Conservation (phyloP, 2,113 vertebrate species). For the Cephalopterus ornatus region DNA sequence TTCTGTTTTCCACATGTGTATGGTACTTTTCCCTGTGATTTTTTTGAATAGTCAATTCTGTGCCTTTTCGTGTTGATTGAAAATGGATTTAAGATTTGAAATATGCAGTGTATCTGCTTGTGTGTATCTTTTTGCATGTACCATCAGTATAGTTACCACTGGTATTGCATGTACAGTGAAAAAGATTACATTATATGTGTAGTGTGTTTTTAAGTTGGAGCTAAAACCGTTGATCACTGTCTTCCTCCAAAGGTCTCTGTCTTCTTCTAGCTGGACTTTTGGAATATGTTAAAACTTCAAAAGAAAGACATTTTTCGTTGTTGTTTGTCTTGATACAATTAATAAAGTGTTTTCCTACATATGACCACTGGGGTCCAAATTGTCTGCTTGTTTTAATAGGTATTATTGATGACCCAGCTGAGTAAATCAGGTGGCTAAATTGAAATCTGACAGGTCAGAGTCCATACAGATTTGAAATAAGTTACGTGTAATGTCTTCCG, state of each 20-base stretch:
- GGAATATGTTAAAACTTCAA: not conserved
- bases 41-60: not conserved
- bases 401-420: not conserved
- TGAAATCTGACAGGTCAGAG: not conserved
- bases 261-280: not conserved
- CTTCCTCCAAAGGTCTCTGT: not conserved
- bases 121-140: not conserved
- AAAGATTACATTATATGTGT: not conserved
- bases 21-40: not conserved
- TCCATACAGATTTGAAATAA: not conserved
- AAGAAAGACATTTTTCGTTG: not conserved
- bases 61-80: not conserved
- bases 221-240: not conserved
- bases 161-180: not conserved
- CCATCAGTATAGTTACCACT: not conserved
- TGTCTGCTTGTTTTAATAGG: not conserved
- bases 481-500: not conserved
- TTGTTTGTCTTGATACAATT: not conserved
- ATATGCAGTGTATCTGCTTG: not conserved
- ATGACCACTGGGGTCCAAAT: not conserved
- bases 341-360: not conserved
- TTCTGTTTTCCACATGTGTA: not conserved
- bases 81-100: conserved; percentile 4
- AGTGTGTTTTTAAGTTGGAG: not conserved
- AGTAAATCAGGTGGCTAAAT: not conserved